Percentiles rank a stretch among this genome's conserved stretches.
phyloP scores from a whole-genome alignment of 2,888 invertebrate genomes.

The Nymphalis urticae region DNA sequence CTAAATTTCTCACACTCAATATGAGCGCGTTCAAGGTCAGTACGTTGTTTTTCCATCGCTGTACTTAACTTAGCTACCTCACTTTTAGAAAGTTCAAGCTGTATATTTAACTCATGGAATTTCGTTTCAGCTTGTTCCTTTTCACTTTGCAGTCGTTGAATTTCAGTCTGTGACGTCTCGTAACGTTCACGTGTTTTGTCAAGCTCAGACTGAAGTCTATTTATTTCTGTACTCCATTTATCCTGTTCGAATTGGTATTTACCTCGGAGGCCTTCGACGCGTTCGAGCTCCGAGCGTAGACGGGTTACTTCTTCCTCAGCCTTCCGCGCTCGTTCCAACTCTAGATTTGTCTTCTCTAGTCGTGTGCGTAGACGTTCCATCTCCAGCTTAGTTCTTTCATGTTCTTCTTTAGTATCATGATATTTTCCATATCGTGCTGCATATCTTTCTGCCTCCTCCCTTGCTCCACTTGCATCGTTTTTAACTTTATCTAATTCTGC shows the following conservation, averaged over 20 bases:
- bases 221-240: constrained; percentile 83
- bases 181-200: constrained; percentile 89
- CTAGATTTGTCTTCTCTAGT: constrained; percentile 89
- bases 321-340: constrained; percentile 89
- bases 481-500: constrained; percentile 87
- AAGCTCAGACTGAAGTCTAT: constrained; percentile 88
- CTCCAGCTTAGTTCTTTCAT: constrained; percentile 89
- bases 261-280: constrained; percentile 87
- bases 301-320: constrained; percentile 85
- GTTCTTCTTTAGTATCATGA: constrained; percentile 89
- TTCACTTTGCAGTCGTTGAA: constrained; percentile 84
- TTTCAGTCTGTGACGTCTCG: constrained; percentile 87
- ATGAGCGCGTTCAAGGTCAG: constrained; percentile 90
- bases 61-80: constrained; percentile 88
- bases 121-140: constrained; percentile 86
- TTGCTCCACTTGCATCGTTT: constrained; percentile 87
- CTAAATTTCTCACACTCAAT: constrained; percentile 94
- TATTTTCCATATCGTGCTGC: constrained; percentile 88
- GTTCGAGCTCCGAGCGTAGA: constrained; percentile 86
- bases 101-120: constrained; percentile 89
- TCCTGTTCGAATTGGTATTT: constrained; percentile 82
- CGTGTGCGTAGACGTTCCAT: constrained; percentile 90
- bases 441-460: constrained; percentile 89
- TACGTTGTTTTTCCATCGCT: constrained; percentile 89
- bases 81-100: constrained; percentile 89